Evolutionary conservation across 2,797 vertebrate genomes (phyloP), one percentile per base, ranked within the genome.

Genomic region (Limnodromus scolopaceus): DNA sequence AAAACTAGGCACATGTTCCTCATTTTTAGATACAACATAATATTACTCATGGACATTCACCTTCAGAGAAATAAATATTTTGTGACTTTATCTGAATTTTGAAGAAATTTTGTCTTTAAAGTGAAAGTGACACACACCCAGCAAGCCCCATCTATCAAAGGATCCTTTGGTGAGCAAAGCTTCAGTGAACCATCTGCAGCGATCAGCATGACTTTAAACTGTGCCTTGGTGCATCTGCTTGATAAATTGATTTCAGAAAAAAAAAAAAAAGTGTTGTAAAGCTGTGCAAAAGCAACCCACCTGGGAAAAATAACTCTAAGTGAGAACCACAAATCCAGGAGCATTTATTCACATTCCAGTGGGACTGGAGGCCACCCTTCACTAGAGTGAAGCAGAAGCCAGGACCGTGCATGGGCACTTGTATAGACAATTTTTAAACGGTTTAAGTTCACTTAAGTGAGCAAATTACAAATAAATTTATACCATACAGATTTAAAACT

Each of bases 261-360:
- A 46, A 46, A 43, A 15, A 43, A 32, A 46, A 46, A 60, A 23
- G 20, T 1, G 3, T 14, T 36, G 13, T 5, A 17, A 54, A 48
- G 54, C 39, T 48, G 48, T 24, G 46, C 60, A 41, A 48, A 72
- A 64, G 39, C 58, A 51, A 46, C 34, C 15, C 38, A 71, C 28
- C 19, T 2, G 25, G 9, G 3, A 32, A 58, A 84, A 64, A 20
- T 7, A 17, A 55, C 11, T 27, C 27, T 8, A 13, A 16, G 16
- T 0, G 7, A 48, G 27, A 43, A 10, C 13, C 57, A 10, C 64
- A 22, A 1, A 1, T 25, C 45, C 14, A 28, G 22, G 32, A 17
- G 16, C 0, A 2, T 20, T 49, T 10, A 9, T 9, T 11, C 3
- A 2, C 15, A 2, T 45, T 53, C 30, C 58, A 32, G 53, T 1